These are phyloP conservation scores for Trichosurus vulpecula DNA, from an alignment of 2,797 vertebrate genomes.

Conservation along the genomic window DNA sequence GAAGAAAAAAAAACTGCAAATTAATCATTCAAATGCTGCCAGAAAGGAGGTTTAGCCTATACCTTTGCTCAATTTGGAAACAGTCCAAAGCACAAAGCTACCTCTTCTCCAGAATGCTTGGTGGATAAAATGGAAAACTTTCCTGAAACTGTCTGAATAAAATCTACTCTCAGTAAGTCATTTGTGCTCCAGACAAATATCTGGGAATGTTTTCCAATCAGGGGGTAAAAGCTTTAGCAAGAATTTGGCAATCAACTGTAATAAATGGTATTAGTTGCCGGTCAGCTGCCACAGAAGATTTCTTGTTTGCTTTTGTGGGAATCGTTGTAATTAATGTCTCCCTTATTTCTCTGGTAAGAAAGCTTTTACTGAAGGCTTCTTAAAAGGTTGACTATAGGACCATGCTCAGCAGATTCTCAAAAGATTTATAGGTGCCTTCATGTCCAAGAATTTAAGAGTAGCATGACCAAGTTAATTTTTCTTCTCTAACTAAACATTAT, in stretches of 20 bases:
- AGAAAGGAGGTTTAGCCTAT: neutral
- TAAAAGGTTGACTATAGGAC: constrained; percentile 36
- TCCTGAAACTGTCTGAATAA: constrained; percentile 51
- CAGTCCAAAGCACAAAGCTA: neutral
- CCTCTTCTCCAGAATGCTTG: neutral
- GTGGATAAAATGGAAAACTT: constrained; percentile 61
- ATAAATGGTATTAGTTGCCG: constrained; percentile 18
- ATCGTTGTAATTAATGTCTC: constrained; percentile 54
- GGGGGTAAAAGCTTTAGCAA: constrained; percentile 60
- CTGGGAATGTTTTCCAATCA: constrained; percentile 62
- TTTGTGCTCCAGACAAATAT: constrained; percentile 62
- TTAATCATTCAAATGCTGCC: constrained; percentile 6
- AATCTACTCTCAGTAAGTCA: constrained; percentile 22
- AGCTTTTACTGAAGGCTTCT: constrained; percentile 46
- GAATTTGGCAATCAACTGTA: constrained; percentile 39
- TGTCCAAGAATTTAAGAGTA: constrained; percentile 45
- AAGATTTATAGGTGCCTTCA: constrained; percentile 67
- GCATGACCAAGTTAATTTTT: constrained; percentile 58
- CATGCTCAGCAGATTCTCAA: constrained; percentile 51
- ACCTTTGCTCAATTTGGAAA: constrained; percentile 2
- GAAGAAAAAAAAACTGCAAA: constrained; percentile 22
- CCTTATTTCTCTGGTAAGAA: constrained; percentile 40
- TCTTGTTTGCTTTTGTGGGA: constrained; percentile 66
- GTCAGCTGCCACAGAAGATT: constrained; percentile 55
- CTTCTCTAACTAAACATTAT: constrained; percentile 32